Evolutionary conservation across 2,888 invertebrate species (phyloP).

Genomic region (Papilio demoleus): DNA sequence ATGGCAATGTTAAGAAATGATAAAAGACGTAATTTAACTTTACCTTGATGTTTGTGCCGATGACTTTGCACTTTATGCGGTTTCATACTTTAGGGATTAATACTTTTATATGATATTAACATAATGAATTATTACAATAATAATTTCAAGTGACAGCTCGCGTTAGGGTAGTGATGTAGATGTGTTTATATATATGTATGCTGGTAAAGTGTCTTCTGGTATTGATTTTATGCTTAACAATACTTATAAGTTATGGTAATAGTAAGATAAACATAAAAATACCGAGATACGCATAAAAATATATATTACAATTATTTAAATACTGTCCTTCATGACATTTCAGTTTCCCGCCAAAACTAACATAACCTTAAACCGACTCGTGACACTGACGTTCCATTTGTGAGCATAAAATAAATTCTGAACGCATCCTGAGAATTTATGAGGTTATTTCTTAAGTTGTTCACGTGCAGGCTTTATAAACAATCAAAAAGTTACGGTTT

Average conservation of each 20-base stretch:
- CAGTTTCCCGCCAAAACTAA: not conserved
- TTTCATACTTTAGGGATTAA: no score
- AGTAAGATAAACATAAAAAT: no score
- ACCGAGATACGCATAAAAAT: no score
- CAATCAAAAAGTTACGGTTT: conserved; percentile 3
- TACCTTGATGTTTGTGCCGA: not conserved
- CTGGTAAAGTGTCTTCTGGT: no score
- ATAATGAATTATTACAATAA: no score
- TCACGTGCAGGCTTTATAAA: conserved; percentile 15
- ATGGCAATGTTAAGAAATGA: conserved; percentile 1
- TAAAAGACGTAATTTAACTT: not conserved
- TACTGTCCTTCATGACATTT: not conserved
- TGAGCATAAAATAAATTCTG: conserved; percentile 19
- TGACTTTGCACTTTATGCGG: not conserved
- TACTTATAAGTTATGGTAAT: no score
- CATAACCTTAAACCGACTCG: not conserved
- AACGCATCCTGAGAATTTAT: conserved; percentile 23
- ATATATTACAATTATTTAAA: no score
- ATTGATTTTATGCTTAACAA: no score
- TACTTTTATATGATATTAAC: no score
- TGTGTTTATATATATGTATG: no score
- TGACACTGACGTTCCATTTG: not conserved
- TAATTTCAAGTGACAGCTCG: no score
- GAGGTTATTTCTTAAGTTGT: conserved; percentile 24
- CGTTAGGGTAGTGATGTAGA: no score